Percentiles rank a stretch among this genome's conserved stretches.
phyloP scores from a whole-genome alignment of 2,797 vertebrate genomes.

The Florisuga fusca region DNA sequence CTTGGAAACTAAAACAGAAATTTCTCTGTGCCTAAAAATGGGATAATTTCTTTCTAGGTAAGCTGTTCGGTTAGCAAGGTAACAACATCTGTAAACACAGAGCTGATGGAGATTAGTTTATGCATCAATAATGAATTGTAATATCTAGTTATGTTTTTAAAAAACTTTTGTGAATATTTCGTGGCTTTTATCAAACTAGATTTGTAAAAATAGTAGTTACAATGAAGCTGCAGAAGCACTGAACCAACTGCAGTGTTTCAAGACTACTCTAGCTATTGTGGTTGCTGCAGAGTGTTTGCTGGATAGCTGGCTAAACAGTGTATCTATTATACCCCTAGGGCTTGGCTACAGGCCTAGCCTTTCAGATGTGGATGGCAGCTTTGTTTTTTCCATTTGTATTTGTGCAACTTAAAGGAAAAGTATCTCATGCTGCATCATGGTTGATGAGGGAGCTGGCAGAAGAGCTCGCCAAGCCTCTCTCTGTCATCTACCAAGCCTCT shows the following conservation, averaged over 20 bases:
- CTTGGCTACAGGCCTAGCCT: slow-evolving; percentile 37
- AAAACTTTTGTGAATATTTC: neutral
- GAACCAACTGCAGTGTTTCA: neutral
- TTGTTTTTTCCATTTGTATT: neutral
- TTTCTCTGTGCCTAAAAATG: neutral
- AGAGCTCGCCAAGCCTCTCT: no score
- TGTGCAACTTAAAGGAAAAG: slow-evolving; percentile 12
- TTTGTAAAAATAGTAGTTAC: neutral
- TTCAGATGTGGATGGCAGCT: slow-evolving; percentile 19
- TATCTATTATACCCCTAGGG: slow-evolving; percentile 48
- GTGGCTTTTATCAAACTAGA: neutral
- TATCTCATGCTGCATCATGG: neutral
- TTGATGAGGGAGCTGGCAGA: no score
- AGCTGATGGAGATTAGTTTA: neutral
- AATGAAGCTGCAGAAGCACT: neutral
- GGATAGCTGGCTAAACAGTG: neutral
- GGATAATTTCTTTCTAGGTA: neutral
- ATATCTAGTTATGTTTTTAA: neutral
- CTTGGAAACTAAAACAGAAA: neutral
- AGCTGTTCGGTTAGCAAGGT: neutral
- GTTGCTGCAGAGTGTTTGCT: slow-evolving; percentile 17
- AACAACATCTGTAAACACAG: neutral
- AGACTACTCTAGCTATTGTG: neutral
- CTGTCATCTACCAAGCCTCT: no score
- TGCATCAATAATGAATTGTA: neutral